Percentiles rank a stretch among this genome's conserved stretches.
Conservation (phyloP, 1,140 invertebrate species). For the Drosophila pseudoananassae region DNA sequence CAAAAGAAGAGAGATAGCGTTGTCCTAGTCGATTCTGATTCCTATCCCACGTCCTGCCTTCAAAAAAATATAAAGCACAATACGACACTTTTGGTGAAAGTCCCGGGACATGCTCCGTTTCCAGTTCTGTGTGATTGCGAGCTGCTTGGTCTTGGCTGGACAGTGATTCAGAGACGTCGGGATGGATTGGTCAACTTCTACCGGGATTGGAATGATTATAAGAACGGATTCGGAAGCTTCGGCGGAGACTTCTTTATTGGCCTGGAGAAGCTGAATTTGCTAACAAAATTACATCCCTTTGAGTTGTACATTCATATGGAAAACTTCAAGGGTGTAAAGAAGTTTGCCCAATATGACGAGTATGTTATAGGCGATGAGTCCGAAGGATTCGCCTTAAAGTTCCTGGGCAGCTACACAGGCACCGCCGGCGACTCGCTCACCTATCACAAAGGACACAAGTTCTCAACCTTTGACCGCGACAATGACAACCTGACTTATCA, state of each 20-base stretch:
- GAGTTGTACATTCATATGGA: constrained; percentile 40
- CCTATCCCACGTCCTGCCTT: constrained; percentile 15
- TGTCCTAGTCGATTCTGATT: not conserved
- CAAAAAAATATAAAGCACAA: not conserved
- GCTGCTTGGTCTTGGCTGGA: constrained; percentile 84
- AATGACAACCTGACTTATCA: not conserved
- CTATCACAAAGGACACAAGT: constrained; percentile 12
- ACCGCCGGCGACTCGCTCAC: constrained; percentile 34
- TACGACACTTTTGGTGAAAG: constrained; percentile 4
- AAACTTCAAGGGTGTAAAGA: not conserved
- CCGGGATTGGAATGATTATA: constrained; percentile 87
- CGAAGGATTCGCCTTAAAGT: constrained; percentile 14
- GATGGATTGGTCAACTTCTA: constrained; percentile 87
- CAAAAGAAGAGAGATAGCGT: constrained; percentile 2
- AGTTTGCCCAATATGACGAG: constrained; percentile 41
- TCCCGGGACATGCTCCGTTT: constrained; percentile 19
- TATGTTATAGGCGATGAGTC: constrained; percentile 33
- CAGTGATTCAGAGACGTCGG: constrained; percentile 86
- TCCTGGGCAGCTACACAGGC: constrained; percentile 23
- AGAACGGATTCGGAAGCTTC: constrained; percentile 86
- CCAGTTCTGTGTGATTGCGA: constrained; percentile 71
- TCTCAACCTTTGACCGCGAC: constrained; percentile 42
- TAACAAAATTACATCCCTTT: constrained; percentile 15
- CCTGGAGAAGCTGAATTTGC: constrained; percentile 85
- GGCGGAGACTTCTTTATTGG: constrained; percentile 87